Conservation (phyloP, 2,797 vertebrate genomes). For the Gastrophryne carolinensis region DNA sequence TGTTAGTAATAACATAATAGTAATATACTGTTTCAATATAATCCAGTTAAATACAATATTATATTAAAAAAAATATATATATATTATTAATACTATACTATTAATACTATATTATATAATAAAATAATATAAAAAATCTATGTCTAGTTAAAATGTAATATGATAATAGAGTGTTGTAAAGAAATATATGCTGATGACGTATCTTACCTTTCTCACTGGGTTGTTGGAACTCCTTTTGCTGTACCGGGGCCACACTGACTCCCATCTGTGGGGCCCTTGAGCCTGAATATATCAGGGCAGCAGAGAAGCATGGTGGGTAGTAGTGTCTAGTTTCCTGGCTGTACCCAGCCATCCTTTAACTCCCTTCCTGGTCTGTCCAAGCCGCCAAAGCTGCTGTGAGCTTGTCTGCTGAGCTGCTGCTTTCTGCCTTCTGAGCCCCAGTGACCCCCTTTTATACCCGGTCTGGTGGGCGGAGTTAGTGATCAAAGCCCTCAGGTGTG, state of each 20-base stretch:
- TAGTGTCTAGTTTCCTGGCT: background rate
- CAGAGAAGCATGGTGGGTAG: background rate
- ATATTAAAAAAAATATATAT: no score
- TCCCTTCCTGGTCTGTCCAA: background rate
- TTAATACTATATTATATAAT: no score
- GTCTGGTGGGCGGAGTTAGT: background rate
- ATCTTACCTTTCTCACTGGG: background rate
- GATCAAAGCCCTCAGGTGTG: conserved; percentile 25
- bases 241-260: background rate
- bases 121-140: no score
- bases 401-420: background rate
- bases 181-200: background rate
- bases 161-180: no score
- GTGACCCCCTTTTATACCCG: background rate
- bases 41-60: no score
- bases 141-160: no score
- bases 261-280: background rate
- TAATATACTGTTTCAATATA: no score
- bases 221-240: background rate
- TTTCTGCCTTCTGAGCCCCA: background rate
- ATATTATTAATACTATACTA: no score
- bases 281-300: background rate
- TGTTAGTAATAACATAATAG: no score
- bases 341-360: background rate
- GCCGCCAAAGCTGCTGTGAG: background rate